phyloP scores from a whole-genome alignment of 2,113 vertebrate species.

The Dissostichus mawsoni region DNA sequence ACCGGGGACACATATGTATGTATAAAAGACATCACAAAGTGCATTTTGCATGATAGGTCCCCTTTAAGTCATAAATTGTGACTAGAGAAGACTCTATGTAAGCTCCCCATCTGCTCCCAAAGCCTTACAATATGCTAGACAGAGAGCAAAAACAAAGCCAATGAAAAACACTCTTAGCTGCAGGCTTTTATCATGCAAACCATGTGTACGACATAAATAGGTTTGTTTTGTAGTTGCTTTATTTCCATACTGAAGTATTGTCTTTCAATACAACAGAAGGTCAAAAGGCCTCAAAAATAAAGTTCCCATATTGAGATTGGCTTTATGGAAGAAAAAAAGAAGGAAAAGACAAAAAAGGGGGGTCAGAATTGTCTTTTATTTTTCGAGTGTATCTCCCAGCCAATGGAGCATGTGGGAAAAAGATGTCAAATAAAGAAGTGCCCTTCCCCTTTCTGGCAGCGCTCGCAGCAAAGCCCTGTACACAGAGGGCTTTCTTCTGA shows the following conservation, averaged over 20 bases:
- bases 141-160: slow-evolving; percentile 39
- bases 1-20: too few relatives aligned
- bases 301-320: slow-evolving; percentile 75
- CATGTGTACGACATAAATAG: slow-evolving; percentile 45
- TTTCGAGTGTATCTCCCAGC: slow-evolving; percentile 80
- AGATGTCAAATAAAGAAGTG: slow-evolving; percentile 82
- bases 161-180: slow-evolving; percentile 50
- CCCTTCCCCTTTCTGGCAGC: slow-evolving; percentile 76
- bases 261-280: slow-evolving; percentile 61
- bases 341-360: slow-evolving; percentile 26
- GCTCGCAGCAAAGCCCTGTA: slow-evolving; percentile 62
- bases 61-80: too few relatives aligned
- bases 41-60: too few relatives aligned
- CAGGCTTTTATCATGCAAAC: slow-evolving; percentile 69
- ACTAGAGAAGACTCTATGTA: slow-evolving; percentile 7
- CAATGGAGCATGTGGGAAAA: slow-evolving; percentile 88
- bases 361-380: slow-evolving; percentile 79
- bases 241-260: slow-evolving; percentile 47
- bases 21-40: too few relatives aligned
- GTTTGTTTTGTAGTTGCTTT: slow-evolving; percentile 60
- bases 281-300: slow-evolving; percentile 74
- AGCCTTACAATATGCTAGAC: slow-evolving; percentile 49
- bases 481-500: slow-evolving; percentile 84
- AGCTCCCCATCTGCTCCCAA: slow-evolving; percentile 44
- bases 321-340: slow-evolving; percentile 20